Evolutionary conservation across 2,113 vertebrate species (phyloP).

Genomic region (Cyprinodon brontotheroides): DNA sequence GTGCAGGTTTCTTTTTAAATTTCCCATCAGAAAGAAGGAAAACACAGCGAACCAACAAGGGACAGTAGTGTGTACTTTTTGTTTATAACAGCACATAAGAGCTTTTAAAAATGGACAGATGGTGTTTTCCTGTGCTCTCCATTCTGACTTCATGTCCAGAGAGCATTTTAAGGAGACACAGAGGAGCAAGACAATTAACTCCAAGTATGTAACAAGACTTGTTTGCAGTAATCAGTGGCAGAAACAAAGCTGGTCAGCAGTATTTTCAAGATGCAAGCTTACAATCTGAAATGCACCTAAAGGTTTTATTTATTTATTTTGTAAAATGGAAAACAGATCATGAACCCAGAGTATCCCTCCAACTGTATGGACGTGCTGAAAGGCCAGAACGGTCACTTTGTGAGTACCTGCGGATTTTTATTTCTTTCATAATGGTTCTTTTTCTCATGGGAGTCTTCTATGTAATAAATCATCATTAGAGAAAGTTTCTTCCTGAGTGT

Average conservation of each 20-base stretch:
- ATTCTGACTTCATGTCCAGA: conserved; percentile 40
- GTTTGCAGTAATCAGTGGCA: conserved; percentile 64
- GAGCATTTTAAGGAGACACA: conserved; percentile 52
- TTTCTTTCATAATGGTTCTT: conserved; percentile 3
- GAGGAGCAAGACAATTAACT: conserved; percentile 70
- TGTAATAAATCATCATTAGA: conserved; percentile 32
- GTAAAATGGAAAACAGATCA: background rate
- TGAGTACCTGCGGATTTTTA: background rate
- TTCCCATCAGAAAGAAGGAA: conserved; percentile 26
- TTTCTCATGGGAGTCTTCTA: conserved; percentile 9
- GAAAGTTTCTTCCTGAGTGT: conserved; percentile 46
- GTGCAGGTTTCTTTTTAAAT: background rate
- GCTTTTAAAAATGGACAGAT: conserved; percentile 52
- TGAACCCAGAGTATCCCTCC: background rate
- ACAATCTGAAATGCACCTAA: background rate
- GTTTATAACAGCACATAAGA: conserved; percentile 53
- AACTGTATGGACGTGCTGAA: background rate
- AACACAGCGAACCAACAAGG: conserved; percentile 21
- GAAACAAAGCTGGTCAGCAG: conserved; percentile 42
- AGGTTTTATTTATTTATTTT: background rate
- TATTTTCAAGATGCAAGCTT: conserved; percentile 29
- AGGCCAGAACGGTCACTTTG: background rate
- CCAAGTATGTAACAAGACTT: conserved; percentile 46
- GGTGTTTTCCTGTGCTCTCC: conserved; percentile 7
- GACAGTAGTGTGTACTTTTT: conserved; percentile 35